Evolutionary conservation across 1,140 invertebrate species (phyloP), one percentile per base, ranked within the genome.

Genomic region (Drosophila bipectinata): DNA sequence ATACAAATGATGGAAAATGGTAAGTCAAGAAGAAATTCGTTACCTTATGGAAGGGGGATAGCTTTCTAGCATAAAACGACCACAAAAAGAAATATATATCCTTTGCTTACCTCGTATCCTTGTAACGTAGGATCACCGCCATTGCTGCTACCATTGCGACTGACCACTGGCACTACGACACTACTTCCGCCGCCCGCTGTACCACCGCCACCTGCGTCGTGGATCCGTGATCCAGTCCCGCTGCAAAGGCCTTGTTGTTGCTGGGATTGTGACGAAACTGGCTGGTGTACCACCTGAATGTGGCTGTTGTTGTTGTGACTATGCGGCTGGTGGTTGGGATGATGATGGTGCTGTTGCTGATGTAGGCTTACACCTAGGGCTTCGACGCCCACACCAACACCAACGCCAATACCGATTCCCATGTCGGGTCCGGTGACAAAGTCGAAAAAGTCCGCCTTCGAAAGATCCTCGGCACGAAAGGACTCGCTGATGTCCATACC

Each of bases 371-470:
- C 67, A 41, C 69, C 59, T 26, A 79, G 21, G 14, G 67, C 10
- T 4, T 71, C 63, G 21, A 67, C 61, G 3, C 66, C 64, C 28
- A 81, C 73, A 37, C 72, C 83, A 41, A 90, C 87, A 26, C 71
- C 85, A 18, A 87, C 78, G 7, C 89, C 89, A n/a, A 91, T 83
- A 57, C 90, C 91, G 47, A 92, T 92, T 58, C 91, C 91, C 87
- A 92, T 90, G 45, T 93, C 95, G 55, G 96, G 95, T 4, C 95
- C 95, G n/a, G 96, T 95, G 41, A 97, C 96, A 92, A 97, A 96
- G 90, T 97, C 96, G 92, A 97, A 97, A 93, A 96, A 97, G 92
- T 97, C 96, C 51, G 95, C 95, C 91, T 96, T 96, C 15, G 94
- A 93, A 69, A 95, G 92, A 81, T 96, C 95, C 92, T 96, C 94